Percentiles rank a stretch among this genome's conserved stretches.
Conservation (phyloP, 2,797 vertebrate species). For the Clamator glandarius region DNA sequence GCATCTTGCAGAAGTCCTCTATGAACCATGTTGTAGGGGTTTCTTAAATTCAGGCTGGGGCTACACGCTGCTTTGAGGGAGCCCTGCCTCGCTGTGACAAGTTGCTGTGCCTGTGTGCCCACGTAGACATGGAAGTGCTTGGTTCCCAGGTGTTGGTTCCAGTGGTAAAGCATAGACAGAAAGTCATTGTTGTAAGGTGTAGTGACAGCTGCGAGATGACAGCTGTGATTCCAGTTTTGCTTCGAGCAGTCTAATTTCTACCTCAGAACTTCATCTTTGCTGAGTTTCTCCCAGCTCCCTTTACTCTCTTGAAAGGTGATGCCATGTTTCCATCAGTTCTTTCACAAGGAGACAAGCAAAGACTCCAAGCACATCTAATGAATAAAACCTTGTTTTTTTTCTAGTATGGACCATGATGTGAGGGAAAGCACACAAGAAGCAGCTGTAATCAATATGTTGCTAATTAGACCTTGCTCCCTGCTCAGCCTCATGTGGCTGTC, state of each 20-base stretch:
- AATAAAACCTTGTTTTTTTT: neutral
- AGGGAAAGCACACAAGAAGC: neutral
- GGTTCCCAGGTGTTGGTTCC: neutral
- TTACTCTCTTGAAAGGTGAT: neutral
- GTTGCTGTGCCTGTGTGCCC: neutral
- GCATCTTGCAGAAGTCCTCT: neutral
- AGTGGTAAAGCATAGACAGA: neutral
- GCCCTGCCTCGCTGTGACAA: neutral
- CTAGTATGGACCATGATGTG: neutral
- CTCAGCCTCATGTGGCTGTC: neutral
- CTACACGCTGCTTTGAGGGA: fast-evolving
- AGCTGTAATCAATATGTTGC: neutral
- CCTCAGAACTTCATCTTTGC: neutral
- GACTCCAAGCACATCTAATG: neutral
- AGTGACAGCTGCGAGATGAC: neutral
- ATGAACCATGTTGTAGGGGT: fast-evolving
- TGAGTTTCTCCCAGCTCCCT: neutral
- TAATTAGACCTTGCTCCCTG: neutral
- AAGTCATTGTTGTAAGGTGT: neutral
- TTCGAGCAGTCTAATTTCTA: neutral
- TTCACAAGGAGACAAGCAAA: neutral
- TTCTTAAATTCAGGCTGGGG: neutral
- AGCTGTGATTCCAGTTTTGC: neutral
- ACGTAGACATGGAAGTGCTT: fast-evolving
- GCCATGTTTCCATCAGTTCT: neutral